Evolutionary conservation across 2,888 invertebrate genomes (phyloP).

Genomic region (Volucella bombylans): DNA sequence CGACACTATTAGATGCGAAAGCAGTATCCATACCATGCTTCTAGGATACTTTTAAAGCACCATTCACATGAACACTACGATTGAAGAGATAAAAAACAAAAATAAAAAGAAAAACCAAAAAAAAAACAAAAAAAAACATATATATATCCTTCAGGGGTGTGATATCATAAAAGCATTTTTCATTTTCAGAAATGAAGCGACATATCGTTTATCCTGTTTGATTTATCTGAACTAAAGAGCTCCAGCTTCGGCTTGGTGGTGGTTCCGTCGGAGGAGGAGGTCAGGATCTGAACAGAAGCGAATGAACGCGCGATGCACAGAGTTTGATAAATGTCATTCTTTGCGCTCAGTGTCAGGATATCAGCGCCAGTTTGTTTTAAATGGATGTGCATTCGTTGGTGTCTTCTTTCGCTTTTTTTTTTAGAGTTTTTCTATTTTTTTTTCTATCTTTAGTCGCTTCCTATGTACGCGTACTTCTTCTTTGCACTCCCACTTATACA

Average conservation of each 20-base stretch:
- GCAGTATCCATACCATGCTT: slow-evolving; percentile 11
- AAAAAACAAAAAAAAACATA: slow-evolving; percentile 32
- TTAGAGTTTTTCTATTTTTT: background rate
- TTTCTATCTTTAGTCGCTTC: background rate
- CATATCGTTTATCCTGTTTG: slow-evolving; percentile 80
- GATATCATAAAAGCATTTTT: slow-evolving; percentile 79
- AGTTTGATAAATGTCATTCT: slow-evolving; percentile 75
- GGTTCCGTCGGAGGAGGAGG: background rate
- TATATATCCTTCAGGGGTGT: slow-evolving; percentile 70
- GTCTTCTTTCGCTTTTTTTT: slow-evolving; percentile 12
- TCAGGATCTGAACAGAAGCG: slow-evolving; percentile 15
- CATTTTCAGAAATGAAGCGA: slow-evolving; percentile 79
- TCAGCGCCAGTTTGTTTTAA: slow-evolving; percentile 73
- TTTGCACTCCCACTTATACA: background rate
- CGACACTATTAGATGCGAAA: slow-evolving; percentile 68
- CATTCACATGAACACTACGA: slow-evolving; percentile 45
- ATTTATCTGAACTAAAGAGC: slow-evolving; percentile 78
- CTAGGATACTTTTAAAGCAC: background rate
- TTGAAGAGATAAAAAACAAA: slow-evolving; percentile 42
- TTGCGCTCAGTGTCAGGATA: slow-evolving; percentile 74
- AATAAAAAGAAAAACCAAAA: slow-evolving; percentile 13
- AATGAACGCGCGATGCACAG: slow-evolving; percentile 58
- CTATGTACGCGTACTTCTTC: background rate
- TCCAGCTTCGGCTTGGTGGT: slow-evolving; percentile 53
- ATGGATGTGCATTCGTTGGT: slow-evolving; percentile 64